Conservation (phyloP, 2,797 vertebrate genomes). For the Heliangelus exortis region DNA sequence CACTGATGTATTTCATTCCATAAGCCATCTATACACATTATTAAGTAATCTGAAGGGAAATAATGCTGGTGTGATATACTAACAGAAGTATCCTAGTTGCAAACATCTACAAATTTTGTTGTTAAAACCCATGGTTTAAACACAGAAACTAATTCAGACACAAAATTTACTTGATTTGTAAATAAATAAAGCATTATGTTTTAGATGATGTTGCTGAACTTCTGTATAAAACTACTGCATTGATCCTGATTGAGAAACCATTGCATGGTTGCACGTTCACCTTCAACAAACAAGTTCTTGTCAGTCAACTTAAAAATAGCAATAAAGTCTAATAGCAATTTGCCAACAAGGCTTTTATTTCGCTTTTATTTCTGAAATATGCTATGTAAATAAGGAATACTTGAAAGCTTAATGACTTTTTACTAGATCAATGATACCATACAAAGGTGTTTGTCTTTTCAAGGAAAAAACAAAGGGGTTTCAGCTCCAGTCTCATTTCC, state of each 20-base stretch:
- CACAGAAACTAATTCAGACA: not conserved
- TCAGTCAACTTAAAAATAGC: not conserved
- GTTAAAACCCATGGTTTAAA: not conserved
- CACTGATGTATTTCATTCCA: not conserved
- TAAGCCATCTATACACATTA: not conserved
- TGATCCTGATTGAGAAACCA: not conserved
- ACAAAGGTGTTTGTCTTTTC: constrained; percentile 15
- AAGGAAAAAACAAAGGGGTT: not conserved
- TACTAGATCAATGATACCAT: constrained; percentile 26
- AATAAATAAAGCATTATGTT: not conserved
- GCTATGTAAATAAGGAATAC: constrained; percentile 15
- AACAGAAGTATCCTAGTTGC: not conserved
- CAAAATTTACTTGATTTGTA: not conserved
- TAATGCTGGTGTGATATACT: not conserved
- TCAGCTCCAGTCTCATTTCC: not conserved
- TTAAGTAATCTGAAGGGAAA: not conserved
- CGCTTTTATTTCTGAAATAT: constrained; percentile 45
- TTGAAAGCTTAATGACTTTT: constrained; percentile 25
- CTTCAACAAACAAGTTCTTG: not conserved
- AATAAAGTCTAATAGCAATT: not conserved
- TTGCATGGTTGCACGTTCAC: not conserved
- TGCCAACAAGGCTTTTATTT: constrained; percentile 38
- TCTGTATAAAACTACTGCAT: not conserved
- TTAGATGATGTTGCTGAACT: not conserved
- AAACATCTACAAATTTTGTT: not conserved